Evolutionary conservation across 1,140 invertebrate species (phyloP).

Genomic region (Eupeodes corollae): DNA sequence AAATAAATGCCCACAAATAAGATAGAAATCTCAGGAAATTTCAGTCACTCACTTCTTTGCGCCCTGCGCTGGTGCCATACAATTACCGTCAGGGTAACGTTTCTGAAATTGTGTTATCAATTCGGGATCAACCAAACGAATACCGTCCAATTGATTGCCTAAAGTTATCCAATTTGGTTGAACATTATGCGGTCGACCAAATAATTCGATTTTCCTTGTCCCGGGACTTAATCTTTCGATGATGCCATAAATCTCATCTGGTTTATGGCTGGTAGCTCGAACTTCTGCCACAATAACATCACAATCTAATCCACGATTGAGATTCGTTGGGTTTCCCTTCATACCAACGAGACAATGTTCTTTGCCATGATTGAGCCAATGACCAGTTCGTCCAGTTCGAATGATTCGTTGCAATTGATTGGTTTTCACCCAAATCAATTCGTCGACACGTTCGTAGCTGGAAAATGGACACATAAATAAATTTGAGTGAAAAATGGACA

Average conservation of each 20-base stretch:
- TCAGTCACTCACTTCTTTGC: conserved; percentile 28
- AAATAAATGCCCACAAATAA: too few species aligned
- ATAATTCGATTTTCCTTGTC: conserved; percentile 94
- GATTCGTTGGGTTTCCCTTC: conserved; percentile 84
- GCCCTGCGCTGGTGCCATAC: conserved; percentile 28
- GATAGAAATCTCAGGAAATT: too few species aligned
- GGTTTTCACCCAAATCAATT: conserved; percentile 98
- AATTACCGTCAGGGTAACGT: conserved; percentile 77
- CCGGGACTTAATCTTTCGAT: conserved; percentile 79
- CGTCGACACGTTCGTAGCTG: conserved; percentile 84
- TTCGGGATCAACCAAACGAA: conserved; percentile 83
- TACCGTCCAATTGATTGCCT: conserved; percentile 39
- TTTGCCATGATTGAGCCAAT: conserved; percentile 98
- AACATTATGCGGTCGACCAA: conserved; percentile 93
- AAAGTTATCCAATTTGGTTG: conserved; percentile 85
- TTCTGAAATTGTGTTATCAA: conserved; percentile 81
- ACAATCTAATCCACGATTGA: conserved; percentile 90
- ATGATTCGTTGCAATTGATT: conserved; percentile 97
- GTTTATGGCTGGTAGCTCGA: conserved; percentile 92
- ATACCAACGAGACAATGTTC: conserved; percentile 96
- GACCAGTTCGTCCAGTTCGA: conserved; percentile 87
- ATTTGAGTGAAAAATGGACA: background rate
- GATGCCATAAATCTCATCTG: conserved; percentile 95
- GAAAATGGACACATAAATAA: background rate
- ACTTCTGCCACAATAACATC: conserved; percentile 98